Evolutionary conservation across 2,888 invertebrate species (phyloP).

Genomic region (Sarcophaga caerulescens): DNA sequence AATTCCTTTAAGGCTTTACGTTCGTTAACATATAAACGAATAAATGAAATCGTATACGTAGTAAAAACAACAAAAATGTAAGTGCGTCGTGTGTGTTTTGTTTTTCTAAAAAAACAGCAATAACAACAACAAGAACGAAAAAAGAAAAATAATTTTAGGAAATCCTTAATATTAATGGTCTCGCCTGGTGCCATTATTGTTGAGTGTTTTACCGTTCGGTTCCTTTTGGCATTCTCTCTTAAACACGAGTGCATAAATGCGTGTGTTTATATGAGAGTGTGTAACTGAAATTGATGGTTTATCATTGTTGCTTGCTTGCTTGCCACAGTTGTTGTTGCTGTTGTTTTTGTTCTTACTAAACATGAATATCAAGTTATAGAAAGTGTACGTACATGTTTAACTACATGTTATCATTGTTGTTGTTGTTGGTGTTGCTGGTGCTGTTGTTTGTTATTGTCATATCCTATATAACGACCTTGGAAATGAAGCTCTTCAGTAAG

Average conservation of each 20-base stretch:
- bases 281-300: constrained; percentile 31
- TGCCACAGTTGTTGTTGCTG: not conserved
- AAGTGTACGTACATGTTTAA: not conserved
- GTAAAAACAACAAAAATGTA: no score
- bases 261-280: not conserved
- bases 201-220: constrained; percentile 14
- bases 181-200: constrained; percentile 59
- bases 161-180: constrained; percentile 68
- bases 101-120: not conserved
- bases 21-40: not conserved
- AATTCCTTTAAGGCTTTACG: not conserved
- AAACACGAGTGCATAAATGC: not conserved
- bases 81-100: not conserved
- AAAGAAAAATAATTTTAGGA: constrained; percentile 54
- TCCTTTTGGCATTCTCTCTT: no score
- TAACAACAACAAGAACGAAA: constrained; percentile 31
- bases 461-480: constrained; percentile 59
- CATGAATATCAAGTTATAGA: constrained; percentile 43
- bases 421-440: not conserved
- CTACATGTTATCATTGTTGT: constrained; percentile 21
- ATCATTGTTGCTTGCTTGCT: not conserved
- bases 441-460: constrained; percentile 61
- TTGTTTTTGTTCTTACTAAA: constrained; percentile 12
- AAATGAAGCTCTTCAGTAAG: constrained; percentile 26
- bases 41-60: constrained; percentile 35